Conservation (phyloP, 2,113 vertebrate genomes). For the human region DNA sequence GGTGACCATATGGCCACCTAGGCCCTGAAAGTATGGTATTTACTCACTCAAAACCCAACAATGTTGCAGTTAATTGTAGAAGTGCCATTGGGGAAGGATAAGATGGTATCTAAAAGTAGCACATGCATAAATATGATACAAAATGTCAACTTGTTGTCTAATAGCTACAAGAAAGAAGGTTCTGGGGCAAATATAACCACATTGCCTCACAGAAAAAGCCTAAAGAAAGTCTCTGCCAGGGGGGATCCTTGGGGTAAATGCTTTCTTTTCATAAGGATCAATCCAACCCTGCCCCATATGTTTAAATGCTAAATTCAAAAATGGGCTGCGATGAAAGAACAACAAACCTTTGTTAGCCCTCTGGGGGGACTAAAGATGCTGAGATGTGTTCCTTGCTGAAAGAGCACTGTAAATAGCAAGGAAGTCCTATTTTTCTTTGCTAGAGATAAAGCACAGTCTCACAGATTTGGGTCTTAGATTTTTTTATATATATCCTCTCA, state of each 20-base stretch:
- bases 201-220: slow-evolving; percentile 53
- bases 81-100: neutral
- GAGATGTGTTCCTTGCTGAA: slow-evolving; percentile 51
- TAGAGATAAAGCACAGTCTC: slow-evolving; percentile 49
- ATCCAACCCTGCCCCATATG: slow-evolving; percentile 59
- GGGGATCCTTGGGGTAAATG: slow-evolving; percentile 51
- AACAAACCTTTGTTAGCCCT: slow-evolving; percentile 36
- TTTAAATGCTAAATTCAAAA: slow-evolving; percentile 64
- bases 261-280: slow-evolving; percentile 71
- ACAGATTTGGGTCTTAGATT: slow-evolving; percentile 47
- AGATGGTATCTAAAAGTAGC: neutral
- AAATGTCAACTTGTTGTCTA: slow-evolving; percentile 33
- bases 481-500: slow-evolving; percentile 28
- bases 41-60: neutral
- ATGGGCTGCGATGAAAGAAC: slow-evolving; percentile 18
- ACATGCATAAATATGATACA: neutral
- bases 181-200: slow-evolving; percentile 56
- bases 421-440: slow-evolving; percentile 67
- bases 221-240: slow-evolving; percentile 44
- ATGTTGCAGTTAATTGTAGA: neutral
- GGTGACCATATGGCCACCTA: neutral
- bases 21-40: neutral
- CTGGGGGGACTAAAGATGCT: slow-evolving; percentile 2
- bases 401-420: slow-evolving; percentile 68
- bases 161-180: slow-evolving; percentile 33